These are phyloP conservation scores for Tetragonula clypearis DNA, from an alignment of 1,140 invertebrate species.

Conservation along the genomic window DNA sequence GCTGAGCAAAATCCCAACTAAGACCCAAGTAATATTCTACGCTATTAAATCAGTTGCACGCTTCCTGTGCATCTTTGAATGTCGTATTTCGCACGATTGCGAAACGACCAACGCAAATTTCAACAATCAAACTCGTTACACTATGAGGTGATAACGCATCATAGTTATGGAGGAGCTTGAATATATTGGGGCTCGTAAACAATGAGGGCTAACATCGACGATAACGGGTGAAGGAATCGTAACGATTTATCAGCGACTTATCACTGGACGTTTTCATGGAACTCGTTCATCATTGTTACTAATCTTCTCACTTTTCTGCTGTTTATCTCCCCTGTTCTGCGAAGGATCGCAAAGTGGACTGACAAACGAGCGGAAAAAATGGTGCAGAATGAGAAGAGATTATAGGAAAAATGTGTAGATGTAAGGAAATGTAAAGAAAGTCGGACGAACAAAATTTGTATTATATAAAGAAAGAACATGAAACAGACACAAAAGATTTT, in stretches of 20 bases:
- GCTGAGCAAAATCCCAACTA: neutral
- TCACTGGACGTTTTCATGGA: conserved; percentile 54
- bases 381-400: neutral
- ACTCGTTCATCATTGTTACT: conserved; percentile 53
- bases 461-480: too few species aligned
- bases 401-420: too few species aligned
- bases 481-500: too few species aligned
- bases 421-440: too few species aligned
- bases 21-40: neutral
- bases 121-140: conserved; percentile 38
- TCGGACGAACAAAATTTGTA: too few species aligned
- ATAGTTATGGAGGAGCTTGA: neutral
- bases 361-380: neutral
- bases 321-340: conserved; percentile 32
- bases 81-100: neutral
- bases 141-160: conserved; percentile 46
- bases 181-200: conserved; percentile 23
- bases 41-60: neutral
- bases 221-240: conserved; percentile 14
- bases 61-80: conserved; percentile 18
- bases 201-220: conserved; percentile 28
- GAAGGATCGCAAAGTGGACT: too few species aligned
- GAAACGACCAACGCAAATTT: conserved; percentile 50
- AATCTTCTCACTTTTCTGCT: neutral
- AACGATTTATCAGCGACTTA: conserved; percentile 57